Base-by-base conservation (phyloP, 2,113 vertebrate genomes). In the Microcebus lehilahytsara region DNA sequence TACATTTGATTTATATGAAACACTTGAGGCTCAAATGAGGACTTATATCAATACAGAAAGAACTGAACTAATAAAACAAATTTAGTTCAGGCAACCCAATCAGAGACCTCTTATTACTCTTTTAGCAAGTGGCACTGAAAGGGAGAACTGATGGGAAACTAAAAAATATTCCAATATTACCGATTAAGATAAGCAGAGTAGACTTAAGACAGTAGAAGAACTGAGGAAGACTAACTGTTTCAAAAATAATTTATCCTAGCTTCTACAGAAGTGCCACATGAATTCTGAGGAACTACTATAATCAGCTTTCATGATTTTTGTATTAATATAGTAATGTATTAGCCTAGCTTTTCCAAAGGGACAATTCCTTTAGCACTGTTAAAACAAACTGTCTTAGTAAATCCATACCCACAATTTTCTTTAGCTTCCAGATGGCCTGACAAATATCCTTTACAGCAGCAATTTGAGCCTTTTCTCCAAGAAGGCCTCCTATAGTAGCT, bases 391-490 rank as follows among this genome's bases (percentile, higher is more conserved):
- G 97, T 98, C 88, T 98, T 95, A 95, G 98, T 93, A 97, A 75
- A 97, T 79, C 51, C 99, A 98, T 99, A 99, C 99, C 99, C 87
- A 99, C 78, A 97, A 99, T 97, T 98, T 98, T 99, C 98, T 99
- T 99, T 97, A 99, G 99, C 81, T 98, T 98, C 84, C 98, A 99
- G 97, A 99, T 98, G 62, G 98, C 95, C 95, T 98, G 98, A 96
- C 99, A 99, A 95, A 99, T 99, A 95, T 99, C 99, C 90, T 99
- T 99, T 96, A 99, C 99, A 90, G 99, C 99, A 98, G 99, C 99
- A 98, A 99, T 99, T 97, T 99, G 99, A 96, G 99, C 99, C 98
- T 99, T 99, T 98, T 99, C 99, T 85, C 99, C 99, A 72, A 99
- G 99, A 97, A 99, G 99, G 56, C 98, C 98, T 96, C 99, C 99